Conservation (phyloP, 2,113 vertebrate species). For the Megalops atlanticus region DNA sequence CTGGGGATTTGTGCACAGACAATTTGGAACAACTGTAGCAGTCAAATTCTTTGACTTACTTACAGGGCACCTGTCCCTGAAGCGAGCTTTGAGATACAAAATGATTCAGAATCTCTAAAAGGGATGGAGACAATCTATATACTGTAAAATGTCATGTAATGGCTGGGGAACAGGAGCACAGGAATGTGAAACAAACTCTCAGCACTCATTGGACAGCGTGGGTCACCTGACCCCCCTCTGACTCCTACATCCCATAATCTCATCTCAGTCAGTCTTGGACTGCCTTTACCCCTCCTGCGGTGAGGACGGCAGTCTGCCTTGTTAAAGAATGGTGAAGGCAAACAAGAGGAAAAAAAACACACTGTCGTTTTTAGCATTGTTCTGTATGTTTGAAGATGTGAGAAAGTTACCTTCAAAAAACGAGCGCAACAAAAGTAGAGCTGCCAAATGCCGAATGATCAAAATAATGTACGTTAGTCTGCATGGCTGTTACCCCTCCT, state of each 20-base stretch:
- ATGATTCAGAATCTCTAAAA: neutral
- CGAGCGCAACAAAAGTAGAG: neutral
- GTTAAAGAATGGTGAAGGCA: neutral
- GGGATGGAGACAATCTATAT: neutral
- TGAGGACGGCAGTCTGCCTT: neutral
- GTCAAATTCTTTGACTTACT: neutral
- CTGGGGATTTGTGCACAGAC: neutral
- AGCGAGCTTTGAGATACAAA: neutral
- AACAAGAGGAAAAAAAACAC: neutral
- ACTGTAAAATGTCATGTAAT: neutral
- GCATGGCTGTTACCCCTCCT: slow-evolving; percentile 51
- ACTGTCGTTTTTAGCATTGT: neutral
- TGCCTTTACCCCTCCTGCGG: neutral
- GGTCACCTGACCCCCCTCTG: neutral
- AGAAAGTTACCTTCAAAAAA: neutral
- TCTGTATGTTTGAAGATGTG: neutral
- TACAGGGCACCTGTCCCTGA: neutral
- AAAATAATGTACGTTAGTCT: slow-evolving; percentile 10
- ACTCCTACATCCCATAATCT: neutral
- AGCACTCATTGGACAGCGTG: neutral
- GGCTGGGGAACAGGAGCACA: neutral
- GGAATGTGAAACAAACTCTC: neutral
- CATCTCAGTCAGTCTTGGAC: neutral
- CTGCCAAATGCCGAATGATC: slow-evolving; percentile 1
- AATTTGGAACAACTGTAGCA: neutral